Conservation (phyloP, 2,888 invertebrate species). For the Entomobrya proxima region DNA sequence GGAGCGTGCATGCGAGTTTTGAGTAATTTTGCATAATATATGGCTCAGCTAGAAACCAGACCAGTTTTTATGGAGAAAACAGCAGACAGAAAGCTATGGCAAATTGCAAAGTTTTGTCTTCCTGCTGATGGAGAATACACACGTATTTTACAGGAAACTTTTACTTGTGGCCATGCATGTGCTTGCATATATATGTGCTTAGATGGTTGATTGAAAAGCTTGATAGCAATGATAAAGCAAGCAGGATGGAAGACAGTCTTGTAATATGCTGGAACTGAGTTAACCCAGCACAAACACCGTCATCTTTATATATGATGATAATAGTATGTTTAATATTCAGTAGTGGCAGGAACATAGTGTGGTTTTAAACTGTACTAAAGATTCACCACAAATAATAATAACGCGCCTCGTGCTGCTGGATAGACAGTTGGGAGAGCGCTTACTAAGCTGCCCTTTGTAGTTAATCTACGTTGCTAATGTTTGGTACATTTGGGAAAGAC, state of each 20-base stretch:
- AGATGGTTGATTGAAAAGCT: background rate
- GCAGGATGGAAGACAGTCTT: background rate
- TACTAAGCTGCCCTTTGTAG: constrained; percentile 31
- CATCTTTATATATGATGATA: background rate
- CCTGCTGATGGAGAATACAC: background rate
- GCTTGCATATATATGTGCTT: no score
- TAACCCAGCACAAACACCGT: background rate
- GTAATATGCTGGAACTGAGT: background rate
- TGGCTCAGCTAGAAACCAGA: background rate
- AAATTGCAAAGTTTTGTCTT: background rate
- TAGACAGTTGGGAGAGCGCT: background rate
- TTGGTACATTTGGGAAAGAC: constrained; percentile 25
- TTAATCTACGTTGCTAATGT: constrained; percentile 55
- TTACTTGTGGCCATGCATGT: no score
- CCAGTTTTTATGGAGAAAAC: background rate
- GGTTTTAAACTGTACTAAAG: background rate
- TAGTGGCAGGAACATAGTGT: background rate
- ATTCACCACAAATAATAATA: background rate
- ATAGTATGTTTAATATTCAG: no score
- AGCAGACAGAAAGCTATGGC: background rate
- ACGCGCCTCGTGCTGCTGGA: background rate
- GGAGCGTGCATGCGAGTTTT: no score
- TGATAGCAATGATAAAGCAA: background rate
- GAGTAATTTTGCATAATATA: constrained; percentile 19
- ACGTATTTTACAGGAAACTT: background rate